Base-by-base conservation (phyloP, 2,797 vertebrate genomes). In the Sebastes hubbsi region DNA sequence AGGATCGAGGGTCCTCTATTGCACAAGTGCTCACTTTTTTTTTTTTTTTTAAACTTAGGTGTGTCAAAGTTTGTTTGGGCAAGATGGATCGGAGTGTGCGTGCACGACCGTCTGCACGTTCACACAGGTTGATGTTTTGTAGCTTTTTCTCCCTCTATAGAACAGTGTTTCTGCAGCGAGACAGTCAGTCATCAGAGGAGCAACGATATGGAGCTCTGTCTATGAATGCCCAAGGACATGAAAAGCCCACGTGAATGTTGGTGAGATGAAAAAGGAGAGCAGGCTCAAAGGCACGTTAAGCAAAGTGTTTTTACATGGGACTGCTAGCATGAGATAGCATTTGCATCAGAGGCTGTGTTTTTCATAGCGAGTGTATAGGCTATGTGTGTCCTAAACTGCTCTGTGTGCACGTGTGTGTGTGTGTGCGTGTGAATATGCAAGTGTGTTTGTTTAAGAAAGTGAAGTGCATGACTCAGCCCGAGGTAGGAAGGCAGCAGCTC, bases 401-500 rank as follows among this genome's bases (percentile, higher is more conserved):
- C 68, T 56, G 46, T 46, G 64, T 69, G 22, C 55, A 38, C 86
- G 71, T 54, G 30, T 70, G 54, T 78, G 16, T 56, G 30, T 79
- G 72, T 72, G 54, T 68, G 62, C 75, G 49, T 73, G 88, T 76
- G 59, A 81, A 87, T 82, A 81, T 83, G 89, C 56, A 74, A 87
- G 69, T 69, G 78, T 90, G 85, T 93, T 92, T 91, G 86, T 85
- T 88, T 81, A 82, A 83, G 82, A 83, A 70, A 85, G 76, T 78
- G 73, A 78, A 76, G 82, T 83, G 87, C 82, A 84, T 92, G 91
- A 92, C 80, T 92, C 92, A 93, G 91, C 83, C 77, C 0, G 75
- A 80, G 84, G 92, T 90, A 82, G 84, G 89, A 80, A 91, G 81
- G 77, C 80, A 55, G 88, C 89, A 52, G 88, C 90, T 95, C 91